A percentile compares a stretch with the other conserved stretches of the same genome.
These are phyloP conservation scores for Melikaiella ostensackeni DNA, from an alignment of 2,888 invertebrate species.

Conservation along the genomic window DNA sequence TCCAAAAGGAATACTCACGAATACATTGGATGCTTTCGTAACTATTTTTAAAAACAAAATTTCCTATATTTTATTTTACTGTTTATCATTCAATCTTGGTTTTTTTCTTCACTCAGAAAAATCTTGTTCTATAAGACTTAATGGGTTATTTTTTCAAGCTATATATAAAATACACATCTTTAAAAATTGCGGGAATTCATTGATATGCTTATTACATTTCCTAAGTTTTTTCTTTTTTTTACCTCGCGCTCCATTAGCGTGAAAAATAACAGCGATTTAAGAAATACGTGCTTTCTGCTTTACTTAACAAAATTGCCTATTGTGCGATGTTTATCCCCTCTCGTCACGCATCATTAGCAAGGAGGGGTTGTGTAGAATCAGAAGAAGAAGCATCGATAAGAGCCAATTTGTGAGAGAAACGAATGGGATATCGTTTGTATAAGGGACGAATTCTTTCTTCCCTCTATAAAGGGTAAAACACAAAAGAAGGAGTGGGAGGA, in stretches of 20 bases:
- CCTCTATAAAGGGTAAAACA: conserved; percentile 43
- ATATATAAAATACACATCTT: no score
- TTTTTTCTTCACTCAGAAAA: no score
- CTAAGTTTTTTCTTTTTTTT: not conserved
- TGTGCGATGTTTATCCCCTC: not conserved
- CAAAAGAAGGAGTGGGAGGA: conserved; percentile 50
- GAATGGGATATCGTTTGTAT: conserved; percentile 50
- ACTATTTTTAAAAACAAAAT: no score
- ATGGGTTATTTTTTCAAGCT: no score
- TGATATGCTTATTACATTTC: no score
- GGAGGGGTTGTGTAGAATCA: conserved; percentile 39
- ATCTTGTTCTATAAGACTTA: no score
- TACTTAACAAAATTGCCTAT: conserved; percentile 12
- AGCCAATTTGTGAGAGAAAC: conserved; percentile 49
- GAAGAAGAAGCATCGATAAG: conserved; percentile 44
- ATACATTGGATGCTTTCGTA: no score
- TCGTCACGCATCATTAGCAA: conserved; percentile 38
- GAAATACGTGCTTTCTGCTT: conserved; percentile 7
- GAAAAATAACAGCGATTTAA: conserved; percentile 24
- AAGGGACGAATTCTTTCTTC: conserved; percentile 49
- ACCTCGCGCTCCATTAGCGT: not conserved
- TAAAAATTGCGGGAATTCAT: no score
- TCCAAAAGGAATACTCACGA: no score
- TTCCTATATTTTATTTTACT: no score
- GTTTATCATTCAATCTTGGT: no score